Evolutionary conservation across 2,113 vertebrate genomes (phyloP).

Genomic region (Rhinoderma darwinii): DNA sequence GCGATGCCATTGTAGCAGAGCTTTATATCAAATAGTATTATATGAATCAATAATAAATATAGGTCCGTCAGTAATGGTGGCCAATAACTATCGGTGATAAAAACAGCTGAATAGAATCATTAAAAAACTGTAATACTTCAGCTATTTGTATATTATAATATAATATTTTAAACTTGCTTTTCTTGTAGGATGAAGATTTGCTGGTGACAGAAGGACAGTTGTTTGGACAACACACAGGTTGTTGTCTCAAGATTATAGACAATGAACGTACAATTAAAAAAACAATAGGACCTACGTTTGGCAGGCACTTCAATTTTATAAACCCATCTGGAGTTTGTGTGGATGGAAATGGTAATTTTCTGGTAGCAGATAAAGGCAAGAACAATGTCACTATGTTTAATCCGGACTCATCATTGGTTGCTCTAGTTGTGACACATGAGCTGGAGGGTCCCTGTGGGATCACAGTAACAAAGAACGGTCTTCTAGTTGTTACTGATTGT

Average conservation of each 20-base stretch:
- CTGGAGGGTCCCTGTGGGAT: slow-evolving; percentile 47
- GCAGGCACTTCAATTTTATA: not conserved
- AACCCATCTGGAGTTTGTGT: slow-evolving; percentile 52
- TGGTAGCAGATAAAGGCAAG: not conserved
- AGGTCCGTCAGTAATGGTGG: too few species aligned
- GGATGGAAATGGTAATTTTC: slow-evolving; percentile 50
- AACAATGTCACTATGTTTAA: slow-evolving; percentile 61
- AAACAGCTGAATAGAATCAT: too few species aligned
- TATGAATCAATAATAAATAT: too few species aligned
- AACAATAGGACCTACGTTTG: slow-evolving; percentile 50
- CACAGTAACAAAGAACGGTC: slow-evolving; percentile 52
- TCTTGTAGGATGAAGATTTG: slow-evolving; percentile 58
- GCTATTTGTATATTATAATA: too few species aligned
- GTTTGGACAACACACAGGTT: slow-evolving; percentile 43
- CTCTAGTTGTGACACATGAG: slow-evolving; percentile 43
- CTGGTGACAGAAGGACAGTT: slow-evolving; percentile 58
- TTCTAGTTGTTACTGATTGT: slow-evolving; percentile 54
- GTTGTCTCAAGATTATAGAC: slow-evolving; percentile 51
- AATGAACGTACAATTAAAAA: slow-evolving; percentile 48
- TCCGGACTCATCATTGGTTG: slow-evolving; percentile 52
- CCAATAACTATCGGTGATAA: too few species aligned
- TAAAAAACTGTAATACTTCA: too few species aligned
- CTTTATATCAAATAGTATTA: too few species aligned
- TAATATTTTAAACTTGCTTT: not conserved
- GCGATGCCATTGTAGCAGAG: too few species aligned